phyloP scores from a whole-genome alignment of 2,113 vertebrate genomes.

The Speoplatyrhinus poulsoni region DNA sequence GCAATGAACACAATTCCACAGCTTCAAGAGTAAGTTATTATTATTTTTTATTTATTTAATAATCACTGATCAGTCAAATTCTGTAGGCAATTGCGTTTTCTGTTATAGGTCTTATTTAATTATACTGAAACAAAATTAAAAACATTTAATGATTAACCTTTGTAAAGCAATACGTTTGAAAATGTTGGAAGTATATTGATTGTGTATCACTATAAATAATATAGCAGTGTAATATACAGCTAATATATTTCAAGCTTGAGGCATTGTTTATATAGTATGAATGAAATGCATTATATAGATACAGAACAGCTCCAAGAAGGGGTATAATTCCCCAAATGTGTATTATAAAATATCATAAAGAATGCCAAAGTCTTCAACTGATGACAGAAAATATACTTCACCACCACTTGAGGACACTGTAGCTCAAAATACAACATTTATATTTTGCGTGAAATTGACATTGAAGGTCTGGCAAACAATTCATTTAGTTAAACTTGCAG shows the following conservation, averaged over 20 bases:
- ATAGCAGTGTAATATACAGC: no score
- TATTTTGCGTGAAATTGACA: background rate
- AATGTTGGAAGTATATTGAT: no score
- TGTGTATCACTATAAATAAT: no score
- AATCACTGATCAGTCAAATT: background rate
- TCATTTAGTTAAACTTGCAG: background rate
- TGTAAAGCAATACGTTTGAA: no score
- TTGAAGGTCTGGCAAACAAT: background rate
- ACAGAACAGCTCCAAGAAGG: no score
- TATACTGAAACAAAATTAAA: no score
- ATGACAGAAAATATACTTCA: background rate
- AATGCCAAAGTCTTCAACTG: background rate
- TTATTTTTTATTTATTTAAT: conserved; percentile 2
- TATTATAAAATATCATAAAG: background rate
- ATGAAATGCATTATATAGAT: background rate
- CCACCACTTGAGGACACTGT: conserved; percentile 61
- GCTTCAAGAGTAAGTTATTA: conserved; percentile 83
- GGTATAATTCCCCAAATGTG: background rate
- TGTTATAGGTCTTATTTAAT: no score
- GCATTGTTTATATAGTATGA: background rate
- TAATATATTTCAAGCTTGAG: no score
- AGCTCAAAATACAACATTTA: conserved; percentile 9
- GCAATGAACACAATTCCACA: conserved; percentile 72
- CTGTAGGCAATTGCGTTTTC: background rate
- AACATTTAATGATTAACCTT: no score